These are phyloP conservation scores for Chloroceryle amazona DNA, from an alignment of 2,797 vertebrate species.

Conservation along the genomic window DNA sequence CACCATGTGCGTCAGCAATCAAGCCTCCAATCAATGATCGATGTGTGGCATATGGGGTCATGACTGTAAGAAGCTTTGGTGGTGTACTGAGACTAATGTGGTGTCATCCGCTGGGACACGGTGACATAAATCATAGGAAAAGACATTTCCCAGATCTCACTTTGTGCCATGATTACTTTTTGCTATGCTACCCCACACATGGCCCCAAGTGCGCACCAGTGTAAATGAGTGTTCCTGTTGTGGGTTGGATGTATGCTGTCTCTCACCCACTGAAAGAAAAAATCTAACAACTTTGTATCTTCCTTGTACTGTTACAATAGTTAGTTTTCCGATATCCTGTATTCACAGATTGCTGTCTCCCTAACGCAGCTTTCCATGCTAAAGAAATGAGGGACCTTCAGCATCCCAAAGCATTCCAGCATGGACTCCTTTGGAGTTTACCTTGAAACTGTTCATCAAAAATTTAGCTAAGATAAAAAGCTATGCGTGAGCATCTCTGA, in stretches of 20 bases:
- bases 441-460: neutral
- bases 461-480: neutral
- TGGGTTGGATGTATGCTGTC: neutral
- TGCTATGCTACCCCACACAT: accelerated
- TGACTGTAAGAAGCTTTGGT: neutral
- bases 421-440: neutral
- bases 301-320: neutral
- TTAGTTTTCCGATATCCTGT: neutral
- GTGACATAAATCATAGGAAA: neutral
- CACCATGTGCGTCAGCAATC: neutral
- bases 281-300: neutral
- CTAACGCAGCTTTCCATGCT: neutral
- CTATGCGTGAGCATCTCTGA: neutral
- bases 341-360: neutral
- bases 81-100: neutral
- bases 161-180: neutral
- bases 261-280: neutral
- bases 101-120: neutral
- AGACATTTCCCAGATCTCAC: neutral
- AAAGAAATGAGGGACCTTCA: neutral
- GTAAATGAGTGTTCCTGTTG: neutral
- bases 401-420: neutral
- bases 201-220: neutral
- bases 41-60: neutral
- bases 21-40: neutral